Percentiles rank a stretch among this genome's conserved stretches.
Evolutionary conservation across 2,113 vertebrate genomes (phyloP).

Genomic region (Lontra canadensis): DNA sequence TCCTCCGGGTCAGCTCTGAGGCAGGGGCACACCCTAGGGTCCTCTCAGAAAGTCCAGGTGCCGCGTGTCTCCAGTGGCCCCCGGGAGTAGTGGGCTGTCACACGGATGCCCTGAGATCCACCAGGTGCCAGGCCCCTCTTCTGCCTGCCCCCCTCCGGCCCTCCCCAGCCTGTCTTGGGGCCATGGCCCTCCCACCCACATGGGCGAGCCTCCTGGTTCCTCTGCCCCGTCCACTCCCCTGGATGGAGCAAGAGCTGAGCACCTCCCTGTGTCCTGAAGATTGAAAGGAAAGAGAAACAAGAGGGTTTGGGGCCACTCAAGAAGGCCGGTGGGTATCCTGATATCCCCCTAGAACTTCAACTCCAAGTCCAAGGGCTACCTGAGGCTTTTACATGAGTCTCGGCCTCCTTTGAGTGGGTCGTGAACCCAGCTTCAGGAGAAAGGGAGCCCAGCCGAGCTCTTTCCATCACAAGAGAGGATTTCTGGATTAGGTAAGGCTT

Average conservation of each 20-base stretch:
- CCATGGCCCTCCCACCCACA: neutral
- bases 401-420: neutral
- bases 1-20: too few species aligned
- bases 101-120: neutral
- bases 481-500: neutral
- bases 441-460: neutral
- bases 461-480: neutral
- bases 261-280: neutral
- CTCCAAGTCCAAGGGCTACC: neutral
- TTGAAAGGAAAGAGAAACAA: neutral
- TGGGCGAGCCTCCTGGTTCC: too few species aligned
- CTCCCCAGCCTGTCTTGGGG: neutral
- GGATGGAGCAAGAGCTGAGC: neutral
- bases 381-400: neutral
- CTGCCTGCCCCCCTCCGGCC: neutral
- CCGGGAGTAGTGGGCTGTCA: neutral
- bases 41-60: too few species aligned
- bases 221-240: neutral
- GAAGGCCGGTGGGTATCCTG: neutral
- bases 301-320: neutral
- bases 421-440: neutral
- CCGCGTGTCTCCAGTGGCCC: neutral
- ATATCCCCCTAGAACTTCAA: neutral
- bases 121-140: neutral
- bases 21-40: neutral